Evolutionary conservation across 2,797 vertebrate species (phyloP), one percentile per base, ranked within the genome.

Genomic region (Onychomys leucogaster): DNA sequence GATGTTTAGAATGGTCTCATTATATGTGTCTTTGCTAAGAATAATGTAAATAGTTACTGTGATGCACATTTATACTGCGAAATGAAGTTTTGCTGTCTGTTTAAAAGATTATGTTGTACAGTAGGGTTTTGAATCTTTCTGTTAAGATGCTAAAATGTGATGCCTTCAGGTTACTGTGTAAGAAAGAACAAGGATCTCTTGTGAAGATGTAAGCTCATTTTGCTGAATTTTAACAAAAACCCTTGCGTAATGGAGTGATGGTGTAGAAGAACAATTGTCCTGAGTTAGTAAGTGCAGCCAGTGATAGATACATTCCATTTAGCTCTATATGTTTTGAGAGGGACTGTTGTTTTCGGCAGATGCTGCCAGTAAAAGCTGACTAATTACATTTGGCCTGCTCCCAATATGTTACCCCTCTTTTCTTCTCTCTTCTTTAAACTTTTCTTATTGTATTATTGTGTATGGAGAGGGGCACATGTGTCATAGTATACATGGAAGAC

Each of bases 71-170:
- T 67, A 90, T 52, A 65, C 43, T 83, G 82, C 57, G 71, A 69
- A 91, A 37, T 76, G 23, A 76, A 71, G 2, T 59, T 85, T 81
- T 76, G 76, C 7, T 63, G 6, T 13, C 34, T 85, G 6, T 92
- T 85, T 89, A 37, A n/a, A 90, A 92, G 14, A 49, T 83, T 91
- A 34, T 67, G 3, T 81, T 90, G 34, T 80, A 61, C 32, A 32
- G 57, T 88, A 65, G n/a, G 4, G 6, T 65, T 91, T 78, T 95
- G 55, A 73, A 43, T 37, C 27, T 92, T 32, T 19, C 93, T 82
- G 73, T 91, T 83, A 90, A 95, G 41, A 88, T 88, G 67, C 3
- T 89, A 71, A 90, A 85, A 49, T 43, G 29, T 71, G n/a, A 59
- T 57, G 43, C n/a, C 25, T 86, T 89, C 37, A 67, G 69, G 57